Evolutionary conservation across 23 tunicate species (phyloP).

Genomic region (Clavelina lepadiformis): DNA sequence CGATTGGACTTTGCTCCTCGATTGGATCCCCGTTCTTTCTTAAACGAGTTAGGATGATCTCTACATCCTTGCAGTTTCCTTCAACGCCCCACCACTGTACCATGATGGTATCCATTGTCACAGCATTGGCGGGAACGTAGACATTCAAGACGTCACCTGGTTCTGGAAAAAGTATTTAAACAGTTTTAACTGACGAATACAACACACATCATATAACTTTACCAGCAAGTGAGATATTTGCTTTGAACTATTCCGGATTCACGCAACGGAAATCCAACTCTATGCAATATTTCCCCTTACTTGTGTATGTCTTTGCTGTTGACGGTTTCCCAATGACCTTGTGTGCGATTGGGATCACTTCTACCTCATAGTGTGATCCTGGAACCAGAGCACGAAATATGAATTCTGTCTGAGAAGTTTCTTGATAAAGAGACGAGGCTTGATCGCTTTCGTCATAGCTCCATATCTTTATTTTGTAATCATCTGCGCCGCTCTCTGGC

Average conservation of each 20-base stretch:
- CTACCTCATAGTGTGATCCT: slow-evolving; percentile 41
- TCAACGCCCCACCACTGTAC: slow-evolving; percentile 81
- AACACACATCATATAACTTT: too few relatives aligned
- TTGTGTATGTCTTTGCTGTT: slow-evolving; percentile 34
- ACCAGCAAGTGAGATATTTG: neutral
- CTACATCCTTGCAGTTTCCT: slow-evolving; percentile 55
- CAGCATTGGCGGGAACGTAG: slow-evolving; percentile 46
- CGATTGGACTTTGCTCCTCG: neutral
- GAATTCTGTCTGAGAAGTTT: slow-evolving; percentile 2
- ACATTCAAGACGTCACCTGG: slow-evolving; percentile 76
- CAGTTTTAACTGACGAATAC: too few relatives aligned
- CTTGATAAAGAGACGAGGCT: slow-evolving; percentile 9
- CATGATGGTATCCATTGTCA: slow-evolving; percentile 36
- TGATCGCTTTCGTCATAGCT: slow-evolving; percentile 13
- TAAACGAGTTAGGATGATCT: slow-evolving; percentile 31
- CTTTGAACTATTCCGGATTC: too few relatives aligned
- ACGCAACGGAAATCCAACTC: too few relatives aligned
- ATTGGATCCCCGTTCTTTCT: slow-evolving; percentile 20
- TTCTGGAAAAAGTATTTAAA: slow-evolving; percentile 29
- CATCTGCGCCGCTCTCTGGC: slow-evolving; percentile 68
- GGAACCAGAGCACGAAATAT: slow-evolving; percentile 42
- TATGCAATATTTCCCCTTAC: too few relatives aligned
- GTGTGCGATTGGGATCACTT: slow-evolving; percentile 44
- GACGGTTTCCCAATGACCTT: slow-evolving; percentile 29
- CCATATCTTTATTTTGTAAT: slow-evolving; percentile 19